A percentile compares a stretch with the other conserved stretches of the same genome.
Evolutionary conservation across 2,888 invertebrate genomes (phyloP).

Genomic region (Mythimna vitellina): DNA sequence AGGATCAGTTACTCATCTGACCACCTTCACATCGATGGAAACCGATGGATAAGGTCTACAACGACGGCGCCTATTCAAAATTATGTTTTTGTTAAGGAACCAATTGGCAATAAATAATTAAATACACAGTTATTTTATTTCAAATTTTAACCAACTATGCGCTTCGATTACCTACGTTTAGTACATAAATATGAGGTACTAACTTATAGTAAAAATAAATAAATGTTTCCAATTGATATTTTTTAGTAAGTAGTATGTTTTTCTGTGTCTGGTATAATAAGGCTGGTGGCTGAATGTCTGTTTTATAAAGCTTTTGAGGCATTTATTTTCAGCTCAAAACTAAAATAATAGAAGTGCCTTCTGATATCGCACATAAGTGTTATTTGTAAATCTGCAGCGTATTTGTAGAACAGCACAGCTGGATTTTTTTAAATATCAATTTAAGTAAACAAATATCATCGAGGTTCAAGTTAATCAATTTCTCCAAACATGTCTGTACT

Average conservation of each 20-base stretch:
- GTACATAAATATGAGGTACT: background rate
- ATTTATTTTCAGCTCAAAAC: no score
- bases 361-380: no score
- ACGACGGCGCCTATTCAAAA: no score
- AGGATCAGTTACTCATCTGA: background rate
- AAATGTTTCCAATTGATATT: background rate
- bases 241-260: no score
- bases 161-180: background rate
- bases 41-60: background rate
- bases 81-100: background rate
- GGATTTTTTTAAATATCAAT: background rate
- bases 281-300: no score
- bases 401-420: no score
- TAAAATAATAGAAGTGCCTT: no score
- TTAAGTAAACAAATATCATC: background rate
- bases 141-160: background rate
- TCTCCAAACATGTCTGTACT: background rate
- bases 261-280: no score
- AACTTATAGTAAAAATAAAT: background rate
- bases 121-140: background rate
- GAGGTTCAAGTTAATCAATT: background rate
- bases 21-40: background rate
- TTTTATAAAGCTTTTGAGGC: no score
- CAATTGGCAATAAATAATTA: conserved; percentile 5
- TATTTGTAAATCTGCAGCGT: no score